Base-by-base conservation (phyloP, 2,797 vertebrate species). In the Lutjanus campechanus region DNA sequence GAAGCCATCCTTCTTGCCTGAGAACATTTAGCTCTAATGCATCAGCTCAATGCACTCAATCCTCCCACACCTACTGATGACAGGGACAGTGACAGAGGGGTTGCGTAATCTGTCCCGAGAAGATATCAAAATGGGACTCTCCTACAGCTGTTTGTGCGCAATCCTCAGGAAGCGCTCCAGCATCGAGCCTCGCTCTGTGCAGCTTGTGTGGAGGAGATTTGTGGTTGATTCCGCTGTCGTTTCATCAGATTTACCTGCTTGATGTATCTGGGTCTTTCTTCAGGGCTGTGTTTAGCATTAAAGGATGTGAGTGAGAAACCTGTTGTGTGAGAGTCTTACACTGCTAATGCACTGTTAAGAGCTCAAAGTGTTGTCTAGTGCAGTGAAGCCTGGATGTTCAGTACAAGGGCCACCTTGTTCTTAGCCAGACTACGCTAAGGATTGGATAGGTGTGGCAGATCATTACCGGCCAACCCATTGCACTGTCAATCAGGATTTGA, bases 1-100 rank as follows among this genome's bases (percentile, higher is more conserved):
- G 58, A 83, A 81, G 88, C 71, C 68, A 81, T 85, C 72, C 76
- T 47, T 89, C 83, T 74, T 76, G 75, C 58, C 66, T 71, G 54
- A 83, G 44, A 90, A 82, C 85, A 83, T 88, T 90, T 89, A 88
- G 67, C 81, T 79, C 59, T 51, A 77, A 80, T 15, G 58, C 73
- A 69, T 81, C 65, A 74, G 75, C 73, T 88, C 82, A 83, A 77
- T 83, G 79, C 69, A 77, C 71, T 86, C 82, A 85, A 84, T 89
- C 85, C 67, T 82, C 61, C 79, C 44, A 72, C 81, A 64, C 65
- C 16, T 60, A 25, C 73, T 66, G 71, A 87, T 85, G 90, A 82
- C 86, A 79, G 69, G 60, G 76, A 84, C 82, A 83, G 86, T 82
- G 77, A 90, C 83, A 63, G 73, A 87, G 84, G 84, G 84, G 77